Evolutionary conservation across 2,888 invertebrate genomes (phyloP).

Genomic region (Trichogramma evanescens): DNA sequence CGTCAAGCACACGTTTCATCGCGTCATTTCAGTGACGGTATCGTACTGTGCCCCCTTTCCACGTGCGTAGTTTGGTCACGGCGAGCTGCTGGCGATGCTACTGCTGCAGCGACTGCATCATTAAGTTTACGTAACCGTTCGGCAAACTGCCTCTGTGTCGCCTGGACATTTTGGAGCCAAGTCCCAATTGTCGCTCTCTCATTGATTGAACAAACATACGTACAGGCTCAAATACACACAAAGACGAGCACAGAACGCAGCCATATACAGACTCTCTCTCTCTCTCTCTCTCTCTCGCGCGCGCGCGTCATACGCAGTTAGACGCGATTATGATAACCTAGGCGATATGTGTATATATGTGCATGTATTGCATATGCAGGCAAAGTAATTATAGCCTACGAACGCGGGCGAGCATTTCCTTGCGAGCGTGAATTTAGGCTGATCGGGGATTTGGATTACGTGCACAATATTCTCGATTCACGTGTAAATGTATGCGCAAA

Average conservation of each 20-base stretch:
- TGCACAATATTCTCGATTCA: too few relatives aligned
- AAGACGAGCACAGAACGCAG: neutral
- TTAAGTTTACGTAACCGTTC: constrained; percentile 43
- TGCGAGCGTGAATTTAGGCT: too few relatives aligned
- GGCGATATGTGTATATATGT: neutral
- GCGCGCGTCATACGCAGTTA: neutral
- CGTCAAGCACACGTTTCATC: constrained; percentile 26
- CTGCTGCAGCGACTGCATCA: constrained; percentile 36
- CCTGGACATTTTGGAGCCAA: constrained; percentile 38
- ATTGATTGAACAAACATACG: constrained; percentile 9
- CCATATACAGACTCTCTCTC: neutral
- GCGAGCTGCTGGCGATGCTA: too few relatives aligned
- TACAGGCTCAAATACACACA: neutral
- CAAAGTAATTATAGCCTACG: neutral
- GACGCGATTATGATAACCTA: neutral
- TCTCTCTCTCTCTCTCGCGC: neutral
- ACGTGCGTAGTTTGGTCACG: too few relatives aligned
- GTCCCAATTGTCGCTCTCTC: constrained; percentile 14
- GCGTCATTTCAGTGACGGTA: constrained; percentile 4
- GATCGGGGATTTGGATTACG: too few relatives aligned
- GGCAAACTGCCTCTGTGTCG: constrained; percentile 33
- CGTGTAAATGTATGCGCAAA: too few relatives aligned
- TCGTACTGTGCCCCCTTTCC: too few relatives aligned
- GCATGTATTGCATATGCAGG: neutral
- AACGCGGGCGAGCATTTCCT: too few relatives aligned